Evolutionary conservation across 2,797 vertebrate genomes (phyloP).

Genomic region (Hirundo rustica): DNA sequence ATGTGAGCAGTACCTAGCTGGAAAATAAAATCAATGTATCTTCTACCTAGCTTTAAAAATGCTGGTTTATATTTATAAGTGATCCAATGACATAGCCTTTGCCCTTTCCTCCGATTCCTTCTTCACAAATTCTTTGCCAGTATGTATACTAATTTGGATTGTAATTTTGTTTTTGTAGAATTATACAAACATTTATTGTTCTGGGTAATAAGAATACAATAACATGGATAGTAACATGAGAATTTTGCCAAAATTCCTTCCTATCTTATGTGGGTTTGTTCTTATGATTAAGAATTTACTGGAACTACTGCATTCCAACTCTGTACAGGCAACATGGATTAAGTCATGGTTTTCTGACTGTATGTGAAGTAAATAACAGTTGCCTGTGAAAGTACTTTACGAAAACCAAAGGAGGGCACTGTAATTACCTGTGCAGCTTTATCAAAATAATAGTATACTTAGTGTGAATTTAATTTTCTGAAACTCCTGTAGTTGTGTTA

Average conservation of each 20-base stretch:
- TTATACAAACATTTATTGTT: fast-evolving
- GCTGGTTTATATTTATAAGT: neutral
- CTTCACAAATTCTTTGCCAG: neutral
- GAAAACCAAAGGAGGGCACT: neutral
- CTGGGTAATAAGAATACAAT: neutral
- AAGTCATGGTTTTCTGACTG: neutral
- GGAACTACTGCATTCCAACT: neutral
- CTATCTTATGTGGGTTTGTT: neutral
- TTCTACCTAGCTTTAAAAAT: neutral
- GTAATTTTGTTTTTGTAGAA: neutral
- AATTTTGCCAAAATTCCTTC: neutral
- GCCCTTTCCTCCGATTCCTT: neutral
- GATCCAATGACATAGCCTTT: neutral
- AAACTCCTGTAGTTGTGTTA: neutral
- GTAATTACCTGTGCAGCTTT: neutral
- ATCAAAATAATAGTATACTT: neutral
- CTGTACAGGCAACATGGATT: neutral
- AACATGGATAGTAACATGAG: neutral
- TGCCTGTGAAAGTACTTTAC: neutral
- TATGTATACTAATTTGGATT: neutral
- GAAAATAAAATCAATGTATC: neutral
- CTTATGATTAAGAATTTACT: neutral
- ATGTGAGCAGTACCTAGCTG: neutral
- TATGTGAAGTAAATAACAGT: neutral
- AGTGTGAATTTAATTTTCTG: neutral